These are phyloP conservation scores for Electrophaes corylata DNA, from an alignment of 2,888 invertebrate genomes.

Conservation along the genomic window DNA sequence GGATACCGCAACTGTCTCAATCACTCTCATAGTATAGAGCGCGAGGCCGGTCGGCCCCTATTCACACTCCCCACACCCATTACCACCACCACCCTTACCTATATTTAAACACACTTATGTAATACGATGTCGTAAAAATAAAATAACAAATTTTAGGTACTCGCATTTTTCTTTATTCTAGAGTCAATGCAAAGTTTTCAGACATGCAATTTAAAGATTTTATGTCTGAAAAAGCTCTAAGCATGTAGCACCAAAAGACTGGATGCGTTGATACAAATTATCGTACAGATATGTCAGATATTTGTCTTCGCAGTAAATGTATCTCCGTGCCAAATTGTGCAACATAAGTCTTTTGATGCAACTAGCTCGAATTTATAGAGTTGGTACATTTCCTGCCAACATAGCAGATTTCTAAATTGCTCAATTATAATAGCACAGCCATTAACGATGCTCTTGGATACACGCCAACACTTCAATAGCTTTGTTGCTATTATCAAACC, in stretches of 20 bases:
- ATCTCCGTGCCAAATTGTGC: conserved; percentile 11
- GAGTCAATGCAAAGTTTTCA: conserved; percentile 66
- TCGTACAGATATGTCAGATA: background rate
- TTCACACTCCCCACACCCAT: no score
- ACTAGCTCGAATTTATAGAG: conserved; percentile 45
- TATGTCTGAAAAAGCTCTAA: conserved; percentile 55
- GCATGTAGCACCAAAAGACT: conserved; percentile 51
- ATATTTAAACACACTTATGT: no score
- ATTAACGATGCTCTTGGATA: conserved; percentile 63
- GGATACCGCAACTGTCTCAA: no score
- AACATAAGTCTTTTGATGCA: conserved; percentile 45
- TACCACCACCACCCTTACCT: no score
- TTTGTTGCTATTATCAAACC: conserved; percentile 33
- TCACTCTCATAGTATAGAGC: no score
- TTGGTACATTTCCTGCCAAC: conserved; percentile 44
- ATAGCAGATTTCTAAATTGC: conserved; percentile 48
- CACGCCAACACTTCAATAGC: conserved; percentile 55
- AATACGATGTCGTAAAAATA: background rate
- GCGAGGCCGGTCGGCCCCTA: no score
- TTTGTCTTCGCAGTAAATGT: background rate
- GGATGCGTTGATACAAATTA: background rate
- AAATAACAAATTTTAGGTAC: conserved; percentile 28
- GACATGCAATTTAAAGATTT: conserved; percentile 67
- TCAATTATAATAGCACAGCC: conserved; percentile 70
- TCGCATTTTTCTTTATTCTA: conserved; percentile 71